A percentile compares a stretch with the other conserved stretches of the same genome.
Conservation (phyloP, 2,113 vertebrate species). For the Diadophis punctatus region DNA sequence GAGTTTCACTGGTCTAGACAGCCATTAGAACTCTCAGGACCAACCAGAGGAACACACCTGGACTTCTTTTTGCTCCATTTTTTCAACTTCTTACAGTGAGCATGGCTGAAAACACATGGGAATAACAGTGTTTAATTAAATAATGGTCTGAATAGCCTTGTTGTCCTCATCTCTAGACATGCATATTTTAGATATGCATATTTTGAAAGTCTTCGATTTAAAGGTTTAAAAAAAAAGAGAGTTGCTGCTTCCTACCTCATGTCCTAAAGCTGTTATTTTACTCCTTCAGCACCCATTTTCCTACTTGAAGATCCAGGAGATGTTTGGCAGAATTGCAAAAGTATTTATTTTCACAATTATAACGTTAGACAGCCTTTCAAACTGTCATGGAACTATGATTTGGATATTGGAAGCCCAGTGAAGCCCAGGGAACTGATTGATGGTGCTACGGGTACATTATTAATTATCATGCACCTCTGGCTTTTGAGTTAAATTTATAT, state of each 20-base stretch:
- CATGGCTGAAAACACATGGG: neutral
- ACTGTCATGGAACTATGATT: neutral
- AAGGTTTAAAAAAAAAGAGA: neutral
- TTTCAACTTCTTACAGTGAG: neutral
- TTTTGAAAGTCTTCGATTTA: neutral
- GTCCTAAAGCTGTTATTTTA: neutral
- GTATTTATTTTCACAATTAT: neutral
- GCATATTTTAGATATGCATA: rapidly evolving
- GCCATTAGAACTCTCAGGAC: neutral
- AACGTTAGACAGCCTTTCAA: neutral
- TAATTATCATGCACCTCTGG: neutral
- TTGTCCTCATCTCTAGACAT: neutral
- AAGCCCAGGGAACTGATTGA: neutral
- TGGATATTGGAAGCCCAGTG: neutral
- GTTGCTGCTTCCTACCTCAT: neutral
- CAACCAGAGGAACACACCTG: neutral
- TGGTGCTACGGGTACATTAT: neutral
- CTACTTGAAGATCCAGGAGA: neutral
- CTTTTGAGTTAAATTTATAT: neutral
- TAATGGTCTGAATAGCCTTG: neutral
- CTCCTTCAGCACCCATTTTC: neutral
- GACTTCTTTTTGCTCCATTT: neutral
- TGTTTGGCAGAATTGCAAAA: neutral
- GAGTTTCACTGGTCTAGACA: neutral
- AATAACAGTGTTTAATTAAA: neutral